Conservation (phyloP, 2,113 vertebrate species). For the Epinephelus lanceolatus region DNA sequence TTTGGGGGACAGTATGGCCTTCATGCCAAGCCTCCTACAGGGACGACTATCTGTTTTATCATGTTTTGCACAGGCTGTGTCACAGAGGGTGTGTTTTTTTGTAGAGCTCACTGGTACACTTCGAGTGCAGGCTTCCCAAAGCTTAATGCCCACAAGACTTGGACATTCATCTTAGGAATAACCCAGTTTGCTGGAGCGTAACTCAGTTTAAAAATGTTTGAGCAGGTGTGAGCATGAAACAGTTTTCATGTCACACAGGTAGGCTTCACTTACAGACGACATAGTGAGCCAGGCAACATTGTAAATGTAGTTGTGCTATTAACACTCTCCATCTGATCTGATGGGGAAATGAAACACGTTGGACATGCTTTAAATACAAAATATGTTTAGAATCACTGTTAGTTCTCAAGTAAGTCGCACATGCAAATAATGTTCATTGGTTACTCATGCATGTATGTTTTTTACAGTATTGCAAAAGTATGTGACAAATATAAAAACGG, state of each 20-base stretch:
- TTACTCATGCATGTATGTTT: not conserved
- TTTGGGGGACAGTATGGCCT: constrained; percentile 30
- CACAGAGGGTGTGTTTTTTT: constrained; percentile 4
- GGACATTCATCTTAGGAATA: not conserved
- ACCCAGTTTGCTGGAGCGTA: constrained; percentile 14
- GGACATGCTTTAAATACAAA: not conserved
- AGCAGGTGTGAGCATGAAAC: not conserved
- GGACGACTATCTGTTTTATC: not conserved
- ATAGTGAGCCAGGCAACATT: not conserved
- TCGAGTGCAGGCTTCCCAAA: not conserved
- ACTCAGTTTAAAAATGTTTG: not conserved
- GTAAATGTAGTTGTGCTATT: too few relatives aligned
- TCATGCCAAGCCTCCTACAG: not conserved
- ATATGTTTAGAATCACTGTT: not conserved
- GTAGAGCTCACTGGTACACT: not conserved
- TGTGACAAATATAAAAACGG: not conserved
- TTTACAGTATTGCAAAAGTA: not conserved
- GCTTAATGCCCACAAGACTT: not conserved
- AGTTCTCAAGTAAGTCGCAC: not conserved
- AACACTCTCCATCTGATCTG: not conserved
- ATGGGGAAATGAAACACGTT: not conserved
- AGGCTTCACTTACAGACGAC: not conserved
- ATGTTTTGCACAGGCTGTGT: not conserved
- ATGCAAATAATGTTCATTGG: not conserved
- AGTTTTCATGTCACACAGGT: not conserved